Percentiles rank a stretch among this genome's conserved stretches.
Conservation (phyloP, 1,140 invertebrate species). For the Polyergus mexicanus region DNA sequence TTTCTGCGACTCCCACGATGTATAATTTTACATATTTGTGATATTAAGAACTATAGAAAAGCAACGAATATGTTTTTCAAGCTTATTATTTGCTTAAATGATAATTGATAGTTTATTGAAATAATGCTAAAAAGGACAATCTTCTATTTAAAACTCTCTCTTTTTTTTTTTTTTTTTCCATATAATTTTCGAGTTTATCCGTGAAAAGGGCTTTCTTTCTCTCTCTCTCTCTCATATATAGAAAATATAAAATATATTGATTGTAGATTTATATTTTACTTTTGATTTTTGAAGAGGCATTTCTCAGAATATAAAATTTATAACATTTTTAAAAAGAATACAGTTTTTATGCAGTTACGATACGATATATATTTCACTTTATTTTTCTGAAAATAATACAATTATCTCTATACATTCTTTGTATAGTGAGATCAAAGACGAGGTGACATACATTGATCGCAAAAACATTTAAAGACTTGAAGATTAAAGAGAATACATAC, state of each 20-base stretch:
- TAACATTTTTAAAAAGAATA: background rate
- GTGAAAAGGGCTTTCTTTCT: background rate
- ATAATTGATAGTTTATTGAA: background rate
- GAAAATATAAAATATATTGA: background rate
- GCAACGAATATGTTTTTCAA: constrained; percentile 19
- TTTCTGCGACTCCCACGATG: background rate
- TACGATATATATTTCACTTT: background rate
- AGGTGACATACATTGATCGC: background rate
- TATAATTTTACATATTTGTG: constrained; percentile 10
- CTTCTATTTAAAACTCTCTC: background rate
- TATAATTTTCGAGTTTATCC: constrained; percentile 8
- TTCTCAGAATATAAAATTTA: background rate
- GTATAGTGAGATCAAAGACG: background rate
- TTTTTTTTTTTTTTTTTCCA: background rate
- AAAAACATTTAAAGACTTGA: constrained; percentile 15
- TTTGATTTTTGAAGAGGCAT: background rate
- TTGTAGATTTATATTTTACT: background rate
- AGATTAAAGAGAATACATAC: background rate
- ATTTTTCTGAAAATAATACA: background rate
- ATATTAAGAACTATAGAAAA: background rate
- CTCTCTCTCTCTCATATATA: background rate
- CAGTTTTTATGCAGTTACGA: no score
- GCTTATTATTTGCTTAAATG: constrained; percentile 18
- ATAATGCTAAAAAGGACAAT: background rate
- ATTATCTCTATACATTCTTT: background rate